Evolutionary conservation across 2,888 invertebrate genomes (phyloP).

Genomic region (Scelioninae gen. 1): DNA sequence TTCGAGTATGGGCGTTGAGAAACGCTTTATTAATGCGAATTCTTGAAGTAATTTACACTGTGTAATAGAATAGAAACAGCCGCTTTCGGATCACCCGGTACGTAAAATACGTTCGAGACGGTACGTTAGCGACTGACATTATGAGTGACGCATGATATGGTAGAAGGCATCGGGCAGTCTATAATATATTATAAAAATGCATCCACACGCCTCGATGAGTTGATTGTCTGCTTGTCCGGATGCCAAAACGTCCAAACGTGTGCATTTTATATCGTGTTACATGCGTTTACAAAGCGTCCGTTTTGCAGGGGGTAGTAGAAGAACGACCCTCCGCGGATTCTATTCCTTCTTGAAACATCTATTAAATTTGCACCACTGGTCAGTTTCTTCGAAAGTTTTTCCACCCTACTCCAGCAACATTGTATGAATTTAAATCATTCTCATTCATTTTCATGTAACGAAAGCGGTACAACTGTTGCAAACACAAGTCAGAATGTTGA

Average conservation of each 20-base stretch:
- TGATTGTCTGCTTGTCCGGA: slow-evolving; percentile 85
- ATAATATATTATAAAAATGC: slow-evolving; percentile 85
- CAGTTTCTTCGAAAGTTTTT: slow-evolving; percentile 49
- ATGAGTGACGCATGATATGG: slow-evolving; percentile 82
- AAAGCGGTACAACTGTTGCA: slow-evolving; percentile 1
- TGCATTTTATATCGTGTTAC: slow-evolving; percentile 84
- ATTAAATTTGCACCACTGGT: slow-evolving; percentile 46
- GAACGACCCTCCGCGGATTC: slow-evolving; percentile 75
- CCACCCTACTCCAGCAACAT: not conserved
- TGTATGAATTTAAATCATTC: slow-evolving; percentile 7
- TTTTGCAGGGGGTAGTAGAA: slow-evolving; percentile 78
- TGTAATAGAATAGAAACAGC: slow-evolving; percentile 62
- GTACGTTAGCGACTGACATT: slow-evolving; percentile 84
- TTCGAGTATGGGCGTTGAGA: slow-evolving; percentile 12
- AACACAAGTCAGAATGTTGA: not conserved
- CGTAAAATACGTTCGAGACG: slow-evolving; percentile 84
- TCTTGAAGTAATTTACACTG: slow-evolving; percentile 57
- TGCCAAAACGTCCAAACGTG: slow-evolving; percentile 84
- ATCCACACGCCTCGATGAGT: slow-evolving; percentile 84
- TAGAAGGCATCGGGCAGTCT: slow-evolving; percentile 83
- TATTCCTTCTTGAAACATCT: slow-evolving; percentile 61
- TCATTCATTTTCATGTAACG: not conserved
- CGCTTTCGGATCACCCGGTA: slow-evolving; percentile 81
- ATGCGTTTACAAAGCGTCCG: slow-evolving; percentile 79
- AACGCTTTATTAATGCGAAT: slow-evolving; percentile 40